Percentiles rank a stretch among this genome's conserved stretches.
These are phyloP conservation scores for Eublepharis macularius DNA, from an alignment of 2,113 vertebrate genomes.

Conservation along the genomic window DNA sequence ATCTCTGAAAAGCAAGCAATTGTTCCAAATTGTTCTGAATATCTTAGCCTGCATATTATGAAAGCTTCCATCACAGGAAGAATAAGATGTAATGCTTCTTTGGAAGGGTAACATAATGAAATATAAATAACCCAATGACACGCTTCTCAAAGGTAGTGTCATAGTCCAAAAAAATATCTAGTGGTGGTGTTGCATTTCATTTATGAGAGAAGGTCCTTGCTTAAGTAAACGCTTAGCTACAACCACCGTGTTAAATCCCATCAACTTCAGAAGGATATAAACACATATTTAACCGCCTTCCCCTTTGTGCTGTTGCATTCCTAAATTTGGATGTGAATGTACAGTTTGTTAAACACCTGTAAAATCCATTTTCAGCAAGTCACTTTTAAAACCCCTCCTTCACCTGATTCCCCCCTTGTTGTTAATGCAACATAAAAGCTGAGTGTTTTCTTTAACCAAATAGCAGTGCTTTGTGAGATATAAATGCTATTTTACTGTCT, in stretches of 20 bases:
- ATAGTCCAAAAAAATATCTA: constrained; percentile 1
- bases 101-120: neutral
- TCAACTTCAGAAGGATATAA: constrained; percentile 1
- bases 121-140: neutral
- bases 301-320: neutral
- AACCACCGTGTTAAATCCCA: neutral
- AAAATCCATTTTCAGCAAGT: neutral
- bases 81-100: neutral
- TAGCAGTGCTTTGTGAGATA: neutral
- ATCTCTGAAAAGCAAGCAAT: neutral
- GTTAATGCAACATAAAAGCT: neutral
- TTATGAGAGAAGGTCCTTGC: neutral
- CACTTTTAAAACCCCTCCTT: neutral
- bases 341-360: neutral
- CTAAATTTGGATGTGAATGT: neutral
- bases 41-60: constrained; percentile 7
- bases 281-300: neutral
- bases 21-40: constrained; percentile 6
- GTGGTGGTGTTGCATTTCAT: neutral
- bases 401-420: neutral
- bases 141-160: neutral
- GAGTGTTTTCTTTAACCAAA: neutral
- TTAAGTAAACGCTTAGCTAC: neutral
- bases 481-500: neutral
- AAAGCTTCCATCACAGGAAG: constrained; percentile 30